Evolutionary conservation across 64 coral and sea anemone genomes (phyloP), one percentile per base, ranked within the genome.

Genomic region (Dendrophyllia cribrosa): DNA sequence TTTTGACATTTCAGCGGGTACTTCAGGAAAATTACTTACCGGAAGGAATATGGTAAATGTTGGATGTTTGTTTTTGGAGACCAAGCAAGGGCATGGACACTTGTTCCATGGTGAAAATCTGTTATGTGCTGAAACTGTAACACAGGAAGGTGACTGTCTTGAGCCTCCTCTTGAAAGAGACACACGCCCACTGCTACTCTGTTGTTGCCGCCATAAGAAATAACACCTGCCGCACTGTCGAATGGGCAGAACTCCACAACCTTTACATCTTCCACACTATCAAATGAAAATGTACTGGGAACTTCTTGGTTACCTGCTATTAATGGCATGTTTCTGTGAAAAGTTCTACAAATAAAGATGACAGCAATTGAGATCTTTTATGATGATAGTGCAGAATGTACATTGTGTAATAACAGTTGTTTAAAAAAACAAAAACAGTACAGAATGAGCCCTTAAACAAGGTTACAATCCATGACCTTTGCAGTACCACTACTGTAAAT

Each of bases 161-260:
- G 51, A 60, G 94, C 84, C 52, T 98, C 97, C 7, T 96, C 97
- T 24, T 88, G 87, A 90, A 98, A 98, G 13, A 63, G 88, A 88
- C 97, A 96, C 19, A 93, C 59, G 15, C 93, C 91, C 14, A 98
- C 7, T 3, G 90, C 71, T 59, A 98, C 91, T 52, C 91, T 77
- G 66, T 93, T 96, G 5, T 95, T 88, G 1, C 97, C 97, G 21
- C 97, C 94, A 91, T 96, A 98, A 13, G 94, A 91, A 90, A 98
- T 95, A 17, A 98, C 60, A 19, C 90, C 82, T 24, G 90, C 82
- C 4, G 97, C 92, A 43, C 77, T 89, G n/a, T 76, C 77, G 91
- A 91, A 96, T 69, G 97, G 97, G 59, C 93, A 93, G 48, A 98
- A 98, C 55, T 98, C 97, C 6, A 98, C 97, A 34, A 84, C 85